phyloP scores from a whole-genome alignment of 2,888 invertebrate species.

The Nomada fabriciana region DNA sequence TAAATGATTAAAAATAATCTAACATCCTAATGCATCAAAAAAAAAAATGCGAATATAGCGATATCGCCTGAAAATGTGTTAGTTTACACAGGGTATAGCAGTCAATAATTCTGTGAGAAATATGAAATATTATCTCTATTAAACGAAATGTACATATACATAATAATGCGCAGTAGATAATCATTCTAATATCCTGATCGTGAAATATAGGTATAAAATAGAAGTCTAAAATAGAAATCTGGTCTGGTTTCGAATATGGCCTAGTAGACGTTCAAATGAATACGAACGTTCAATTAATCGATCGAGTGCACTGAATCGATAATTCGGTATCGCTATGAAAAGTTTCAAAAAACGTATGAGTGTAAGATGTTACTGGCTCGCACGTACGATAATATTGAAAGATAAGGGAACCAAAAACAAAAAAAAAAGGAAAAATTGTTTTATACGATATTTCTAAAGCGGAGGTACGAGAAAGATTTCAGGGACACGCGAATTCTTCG shows the following conservation, averaged over 20 bases:
- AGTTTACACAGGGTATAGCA: conserved; percentile 11
- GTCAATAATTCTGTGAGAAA: conserved; percentile 54
- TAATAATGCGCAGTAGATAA: conserved; percentile 69
- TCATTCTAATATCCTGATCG: conserved; percentile 65
- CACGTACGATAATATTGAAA: conserved; percentile 33
- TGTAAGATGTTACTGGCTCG: conserved; percentile 32
- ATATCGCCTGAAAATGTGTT: neutral
- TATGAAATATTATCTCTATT: conserved; percentile 74
- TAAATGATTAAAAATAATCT: neutral
- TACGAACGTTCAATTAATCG: conserved; percentile 48
- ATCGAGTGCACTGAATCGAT: conserved; percentile 51
- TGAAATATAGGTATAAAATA: conserved; percentile 73
- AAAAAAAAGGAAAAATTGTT: conserved; percentile 16
- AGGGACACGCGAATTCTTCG: conserved; percentile 11
- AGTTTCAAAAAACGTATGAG: conserved; percentile 45
- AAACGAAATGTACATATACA: conserved; percentile 72
- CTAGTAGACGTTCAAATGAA: conserved; percentile 47
- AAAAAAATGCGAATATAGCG: neutral
- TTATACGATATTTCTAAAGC: conserved; percentile 49
- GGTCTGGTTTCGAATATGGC: conserved; percentile 52
- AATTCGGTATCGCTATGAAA: conserved; percentile 51
- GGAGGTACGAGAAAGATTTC: conserved; percentile 39
- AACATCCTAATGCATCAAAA: neutral
- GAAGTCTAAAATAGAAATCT: conserved; percentile 50
- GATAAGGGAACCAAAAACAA: conserved; percentile 19